Evolutionary conservation across 2,113 vertebrate species (phyloP).

Genomic region (Dicentrarchus labrax): DNA sequence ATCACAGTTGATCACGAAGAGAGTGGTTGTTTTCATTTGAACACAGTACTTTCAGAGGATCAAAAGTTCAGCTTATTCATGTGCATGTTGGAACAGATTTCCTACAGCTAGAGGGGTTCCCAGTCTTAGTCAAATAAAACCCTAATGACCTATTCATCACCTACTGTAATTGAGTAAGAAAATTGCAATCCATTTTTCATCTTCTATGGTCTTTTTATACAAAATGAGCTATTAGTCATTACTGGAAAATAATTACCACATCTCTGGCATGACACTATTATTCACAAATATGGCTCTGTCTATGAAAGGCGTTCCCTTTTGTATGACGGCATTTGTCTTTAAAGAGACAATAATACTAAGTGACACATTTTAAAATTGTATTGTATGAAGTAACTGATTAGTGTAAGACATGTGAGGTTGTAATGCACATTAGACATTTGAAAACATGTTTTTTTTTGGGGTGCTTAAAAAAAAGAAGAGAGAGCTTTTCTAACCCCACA

Average conservation of each 20-base stretch:
- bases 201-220: neutral
- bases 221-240: conserved; percentile 32
- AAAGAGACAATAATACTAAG: neutral
- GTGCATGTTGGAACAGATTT: conserved; percentile 53
- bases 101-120: conserved; percentile 14
- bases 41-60: conserved; percentile 56
- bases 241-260: conserved; percentile 22
- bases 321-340: conserved; percentile 3
- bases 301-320: conserved; percentile 14
- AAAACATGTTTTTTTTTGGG: neutral
- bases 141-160: conserved; percentile 36
- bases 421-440: neutral
- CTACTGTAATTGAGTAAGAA: conserved; percentile 23
- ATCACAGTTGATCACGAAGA: conserved; percentile 16
- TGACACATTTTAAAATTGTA: neutral
- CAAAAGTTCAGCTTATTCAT: conserved; percentile 60
- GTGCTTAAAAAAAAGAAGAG: neutral
- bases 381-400: neutral
- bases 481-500: neutral
- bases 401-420: neutral
- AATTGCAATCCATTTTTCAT: neutral
- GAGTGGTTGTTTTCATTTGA: conserved; percentile 46
- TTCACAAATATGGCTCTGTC: conserved; percentile 1
- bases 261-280: neutral
- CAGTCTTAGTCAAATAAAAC: conserved; percentile 25